Percentiles rank a stretch among this genome's conserved stretches.
Evolutionary conservation across 1,140 invertebrate genomes (phyloP).

Genomic region (Zaprionus nigranus): DNA sequence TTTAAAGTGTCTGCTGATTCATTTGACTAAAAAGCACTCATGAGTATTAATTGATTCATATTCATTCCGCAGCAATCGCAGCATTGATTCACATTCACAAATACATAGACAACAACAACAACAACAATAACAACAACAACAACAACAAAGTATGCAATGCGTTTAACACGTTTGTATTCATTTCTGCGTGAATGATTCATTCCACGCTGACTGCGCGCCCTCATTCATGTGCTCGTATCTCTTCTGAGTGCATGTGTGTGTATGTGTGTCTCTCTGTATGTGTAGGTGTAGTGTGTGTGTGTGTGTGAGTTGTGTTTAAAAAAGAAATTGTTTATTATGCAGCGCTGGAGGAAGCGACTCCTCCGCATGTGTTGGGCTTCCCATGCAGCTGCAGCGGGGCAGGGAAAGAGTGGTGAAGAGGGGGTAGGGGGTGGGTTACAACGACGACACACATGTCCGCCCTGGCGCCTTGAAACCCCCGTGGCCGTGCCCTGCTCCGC

Average conservation of each 20-base stretch:
- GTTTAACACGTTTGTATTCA: conserved; percentile 45
- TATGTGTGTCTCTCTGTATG: neutral
- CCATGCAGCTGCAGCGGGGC: conserved; percentile 39
- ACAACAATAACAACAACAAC: neutral
- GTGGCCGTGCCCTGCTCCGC: neutral
- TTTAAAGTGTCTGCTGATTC: neutral
- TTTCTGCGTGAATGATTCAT: conserved; percentile 58
- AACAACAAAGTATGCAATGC: conserved; percentile 13
- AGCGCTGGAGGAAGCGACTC: conserved; percentile 30
- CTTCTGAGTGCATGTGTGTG: neutral
- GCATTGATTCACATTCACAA: conserved; percentile 11
- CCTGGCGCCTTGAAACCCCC: conserved; percentile 30
- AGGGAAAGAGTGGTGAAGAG: neutral
- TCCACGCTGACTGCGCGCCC: conserved; percentile 46
- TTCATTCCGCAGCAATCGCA: neutral
- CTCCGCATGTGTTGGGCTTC: conserved; percentile 48
- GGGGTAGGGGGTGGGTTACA: neutral
- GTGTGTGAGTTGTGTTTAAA: conserved; percentile 39
- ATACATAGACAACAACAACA: neutral
- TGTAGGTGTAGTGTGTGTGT: conserved; percentile 4
- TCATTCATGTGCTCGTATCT: conserved; percentile 29
- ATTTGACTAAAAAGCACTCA: conserved; percentile 3
- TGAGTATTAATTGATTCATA: conserved; percentile 5
- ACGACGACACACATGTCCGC: conserved; percentile 54
- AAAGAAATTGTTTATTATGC: conserved; percentile 77